Evolutionary conservation across 2,888 invertebrate genomes (phyloP).

Genomic region (Xestia ashworthii): DNA sequence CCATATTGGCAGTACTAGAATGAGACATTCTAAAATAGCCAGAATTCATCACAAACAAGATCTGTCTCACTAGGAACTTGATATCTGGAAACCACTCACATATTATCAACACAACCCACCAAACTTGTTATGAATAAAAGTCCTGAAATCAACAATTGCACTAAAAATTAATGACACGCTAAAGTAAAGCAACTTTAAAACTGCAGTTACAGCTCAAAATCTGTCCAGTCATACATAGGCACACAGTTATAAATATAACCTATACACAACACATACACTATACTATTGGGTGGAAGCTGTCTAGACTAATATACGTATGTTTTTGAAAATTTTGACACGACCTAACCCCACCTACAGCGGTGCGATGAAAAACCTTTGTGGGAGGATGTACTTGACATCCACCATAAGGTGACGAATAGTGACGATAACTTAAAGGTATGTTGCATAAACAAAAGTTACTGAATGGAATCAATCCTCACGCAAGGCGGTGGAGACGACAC

Average conservation of each 20-base stretch:
- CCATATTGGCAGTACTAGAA: neutral
- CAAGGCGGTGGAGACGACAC: conserved; percentile 72
- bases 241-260: conserved; percentile 52
- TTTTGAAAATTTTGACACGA: conserved; percentile 63
- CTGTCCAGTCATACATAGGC: conserved; percentile 59
- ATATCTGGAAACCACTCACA: conserved; percentile 12
- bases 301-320: conserved; percentile 60
- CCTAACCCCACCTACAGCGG: conserved; percentile 86
- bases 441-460: conserved; percentile 55
- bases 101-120: conserved; percentile 8
- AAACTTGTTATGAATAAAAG: neutral
- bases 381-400: conserved; percentile 56
- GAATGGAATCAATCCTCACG: conserved; percentile 73
- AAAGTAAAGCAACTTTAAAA: conserved; percentile 24
- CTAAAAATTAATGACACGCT: conserved; percentile 38
- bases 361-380: conserved; percentile 74
- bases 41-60: neutral
- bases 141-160: conserved; percentile 30
- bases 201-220: conserved; percentile 41
- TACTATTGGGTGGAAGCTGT: conserved; percentile 31
- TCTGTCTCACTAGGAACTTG: neutral
- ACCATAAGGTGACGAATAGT: conserved; percentile 62
- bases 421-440: conserved; percentile 52
- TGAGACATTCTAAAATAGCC: neutral
- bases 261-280: conserved; percentile 52